Percentiles rank a stretch among this genome's conserved stretches.
Conservation (phyloP, 2,797 vertebrate genomes). For the Muscicapa comitata region DNA sequence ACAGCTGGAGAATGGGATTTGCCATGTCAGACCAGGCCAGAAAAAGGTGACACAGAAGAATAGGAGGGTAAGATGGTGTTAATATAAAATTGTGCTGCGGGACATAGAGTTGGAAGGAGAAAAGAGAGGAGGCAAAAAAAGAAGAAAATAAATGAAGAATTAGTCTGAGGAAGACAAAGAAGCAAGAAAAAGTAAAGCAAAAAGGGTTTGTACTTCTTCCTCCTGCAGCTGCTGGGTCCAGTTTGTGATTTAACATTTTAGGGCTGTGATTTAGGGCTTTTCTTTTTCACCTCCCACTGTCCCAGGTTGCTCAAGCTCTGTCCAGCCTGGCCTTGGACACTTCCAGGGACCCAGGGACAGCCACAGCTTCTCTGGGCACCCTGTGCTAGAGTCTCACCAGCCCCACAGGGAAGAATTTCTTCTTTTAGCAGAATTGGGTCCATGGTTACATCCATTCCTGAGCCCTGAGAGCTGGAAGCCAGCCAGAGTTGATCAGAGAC, state of each 20-base stretch:
- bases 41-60: not conserved
- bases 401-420: not conserved
- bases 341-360: not conserved
- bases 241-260: not conserved
- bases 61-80: not conserved
- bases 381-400: accelerated
- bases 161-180: not conserved
- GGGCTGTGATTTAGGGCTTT: not conserved
- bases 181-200: not conserved
- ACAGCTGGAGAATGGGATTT: not conserved
- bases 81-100: accelerated
- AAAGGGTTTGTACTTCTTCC: not conserved
- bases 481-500: not conserved
- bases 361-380: not conserved
- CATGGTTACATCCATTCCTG: not conserved
- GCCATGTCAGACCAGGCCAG: not conserved
- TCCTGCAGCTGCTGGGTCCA: not conserved
- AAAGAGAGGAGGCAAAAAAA: not conserved
- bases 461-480: not conserved
- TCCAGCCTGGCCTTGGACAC: not conserved
- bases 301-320: accelerated
- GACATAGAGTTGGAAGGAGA: not conserved
- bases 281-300: not conserved
- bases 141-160: not conserved
- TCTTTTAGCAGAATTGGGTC: not conserved